phyloP scores from a whole-genome alignment of 2,888 invertebrate species.

The Nymphalis polychloros region DNA sequence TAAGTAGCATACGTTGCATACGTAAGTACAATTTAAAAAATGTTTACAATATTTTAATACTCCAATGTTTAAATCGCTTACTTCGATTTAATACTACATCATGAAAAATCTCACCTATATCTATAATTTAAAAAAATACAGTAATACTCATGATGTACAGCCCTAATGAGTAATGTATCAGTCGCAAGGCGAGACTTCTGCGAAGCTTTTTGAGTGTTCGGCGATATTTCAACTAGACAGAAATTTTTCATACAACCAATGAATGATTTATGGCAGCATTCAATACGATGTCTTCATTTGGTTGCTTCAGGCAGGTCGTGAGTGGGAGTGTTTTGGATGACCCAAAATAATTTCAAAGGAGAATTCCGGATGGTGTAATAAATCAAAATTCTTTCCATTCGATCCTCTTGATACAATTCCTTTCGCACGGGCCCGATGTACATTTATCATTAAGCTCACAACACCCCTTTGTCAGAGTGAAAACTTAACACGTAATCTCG shows the following conservation, averaged over 20 bases:
- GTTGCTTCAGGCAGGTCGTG: constrained; percentile 73
- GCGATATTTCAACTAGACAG: constrained; percentile 65
- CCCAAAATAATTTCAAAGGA: constrained; percentile 66
- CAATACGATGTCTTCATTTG: constrained; percentile 73
- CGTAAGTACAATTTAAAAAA: background rate
- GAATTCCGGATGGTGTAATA: constrained; percentile 70
- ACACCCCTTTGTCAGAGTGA: constrained; percentile 42
- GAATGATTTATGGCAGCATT: constrained; percentile 72
- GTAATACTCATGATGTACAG: constrained; percentile 10
- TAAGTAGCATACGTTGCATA: background rate
- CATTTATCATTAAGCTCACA: constrained; percentile 65
- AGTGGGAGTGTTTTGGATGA: constrained; percentile 69
- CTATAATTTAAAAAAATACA: background rate
- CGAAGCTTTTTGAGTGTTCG: constrained; percentile 41
- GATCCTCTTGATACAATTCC: constrained; percentile 61
- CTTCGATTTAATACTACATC: background rate
- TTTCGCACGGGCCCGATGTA: constrained; percentile 47
- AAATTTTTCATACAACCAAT: constrained; percentile 47
- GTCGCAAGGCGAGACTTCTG: constrained; percentile 32
- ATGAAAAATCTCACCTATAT: background rate
- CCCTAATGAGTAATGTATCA: constrained; percentile 35
- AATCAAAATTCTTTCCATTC: constrained; percentile 69
- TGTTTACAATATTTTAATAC: too few relatives aligned
- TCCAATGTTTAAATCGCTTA: too few relatives aligned
- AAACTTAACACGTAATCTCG: constrained; percentile 45